Base-by-base conservation (phyloP, 2,888 invertebrate genomes). In the Phania funesta region DNA sequence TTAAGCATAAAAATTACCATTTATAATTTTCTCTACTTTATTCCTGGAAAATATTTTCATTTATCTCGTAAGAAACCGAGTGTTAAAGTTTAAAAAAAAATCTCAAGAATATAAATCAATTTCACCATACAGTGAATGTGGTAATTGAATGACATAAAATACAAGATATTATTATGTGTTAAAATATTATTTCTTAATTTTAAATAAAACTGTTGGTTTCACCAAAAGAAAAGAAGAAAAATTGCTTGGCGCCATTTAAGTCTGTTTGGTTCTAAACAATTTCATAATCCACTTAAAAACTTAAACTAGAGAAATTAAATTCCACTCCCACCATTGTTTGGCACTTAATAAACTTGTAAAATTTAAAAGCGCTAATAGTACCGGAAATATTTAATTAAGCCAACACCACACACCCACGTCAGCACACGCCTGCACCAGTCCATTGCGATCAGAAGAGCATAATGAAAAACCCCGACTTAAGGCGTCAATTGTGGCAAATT, bases 301-400 rank as follows among this genome's bases (percentile, higher is more conserved):
- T 29, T 16, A 24, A 46, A 67, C 41, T 9, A 41, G 13, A 50
- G 9, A 38, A 26, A 16, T 54, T 52, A 7, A 32, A 54, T 44
- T 64, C 16, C 38, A 41, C 9, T 56, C 13, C n/a, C n/a, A n/a
- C n/a, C 20, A 60, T 18, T 29, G 62, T 82, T 87, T 87, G 86
- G 86, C 87, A 87, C 88, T 87, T 86, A 86, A 88, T 88, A 88
- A 88, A 87, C 73, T 87, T n/a, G 54, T 83, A 60, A 46, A 77
- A 56, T 82, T 86, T 85, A 84, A 83, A 84, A 83, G 77, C 38
- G 84, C 83, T 84, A 79, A 65, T 71, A 80, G 65, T 74, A 79
- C 80, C 84, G 86, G 85, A 87, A 85, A 84, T 86, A 84, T 86
- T 83, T 75, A 46, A 38, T 52, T 44, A 68, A 65, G 22, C 38